phyloP scores from a whole-genome alignment of 1,140 invertebrate species.

The Drosophila serrata region DNA sequence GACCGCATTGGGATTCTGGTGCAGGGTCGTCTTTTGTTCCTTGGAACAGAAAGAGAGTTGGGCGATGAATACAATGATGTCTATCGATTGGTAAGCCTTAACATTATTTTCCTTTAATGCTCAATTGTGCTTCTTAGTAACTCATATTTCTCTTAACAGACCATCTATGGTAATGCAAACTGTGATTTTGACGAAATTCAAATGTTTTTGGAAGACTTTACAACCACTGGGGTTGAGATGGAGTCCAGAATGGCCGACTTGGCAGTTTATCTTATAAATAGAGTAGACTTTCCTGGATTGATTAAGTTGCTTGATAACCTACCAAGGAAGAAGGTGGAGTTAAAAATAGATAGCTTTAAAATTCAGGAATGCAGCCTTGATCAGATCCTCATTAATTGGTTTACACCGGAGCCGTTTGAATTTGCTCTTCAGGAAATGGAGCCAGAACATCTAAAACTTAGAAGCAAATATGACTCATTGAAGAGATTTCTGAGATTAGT shows the following conservation, averaged over 20 bases:
- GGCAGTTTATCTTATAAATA: slow-evolving; percentile 16
- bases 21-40: slow-evolving; percentile 16
- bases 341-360: slow-evolving; percentile 39
- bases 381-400: background rate
- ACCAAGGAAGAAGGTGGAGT: background rate
- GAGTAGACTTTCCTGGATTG: background rate
- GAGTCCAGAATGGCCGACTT: slow-evolving; percentile 26
- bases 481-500: background rate
- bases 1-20: slow-evolving; percentile 49
- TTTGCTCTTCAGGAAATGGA: background rate
- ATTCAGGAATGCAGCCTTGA: slow-evolving; percentile 36
- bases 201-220: slow-evolving; percentile 5
- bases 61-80: slow-evolving; percentile 6
- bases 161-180: slow-evolving; percentile 5
- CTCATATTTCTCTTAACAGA: slow-evolving; percentile 1
- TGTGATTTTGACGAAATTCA: slow-evolving; percentile 27
- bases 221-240: slow-evolving; percentile 11
- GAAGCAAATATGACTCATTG: rapidly evolving
- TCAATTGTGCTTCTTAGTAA: background rate
- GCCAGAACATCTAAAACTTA: rapidly evolving
- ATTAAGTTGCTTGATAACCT: slow-evolving; percentile 22
- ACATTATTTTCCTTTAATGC: background rate
- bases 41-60: slow-evolving; percentile 12
- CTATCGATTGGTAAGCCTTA: slow-evolving; percentile 50
- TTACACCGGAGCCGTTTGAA: background rate